Percentiles rank a stretch among this genome's conserved stretches.
Conservation (phyloP, 1,140 invertebrate genomes). For the Ips nitidus region DNA sequence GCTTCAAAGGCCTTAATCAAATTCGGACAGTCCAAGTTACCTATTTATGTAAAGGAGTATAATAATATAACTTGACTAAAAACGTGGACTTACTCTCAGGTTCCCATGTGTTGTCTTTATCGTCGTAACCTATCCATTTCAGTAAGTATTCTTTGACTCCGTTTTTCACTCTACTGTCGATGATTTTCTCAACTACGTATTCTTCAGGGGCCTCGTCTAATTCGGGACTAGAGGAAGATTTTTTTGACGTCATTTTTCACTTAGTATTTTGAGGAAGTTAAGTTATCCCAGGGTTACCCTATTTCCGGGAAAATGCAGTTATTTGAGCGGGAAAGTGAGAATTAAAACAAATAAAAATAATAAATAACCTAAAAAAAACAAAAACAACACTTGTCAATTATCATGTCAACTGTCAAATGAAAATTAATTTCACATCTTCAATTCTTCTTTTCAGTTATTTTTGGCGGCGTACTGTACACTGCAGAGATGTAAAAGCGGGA, state of each 20-base stretch:
- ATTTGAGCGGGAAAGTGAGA: too few relatives aligned
- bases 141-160: constrained; percentile 45
- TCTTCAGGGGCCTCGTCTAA: constrained; percentile 40
- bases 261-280: not conserved
- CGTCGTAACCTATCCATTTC: constrained; percentile 60
- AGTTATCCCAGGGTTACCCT: too few relatives aligned
- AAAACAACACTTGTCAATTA: too few relatives aligned
- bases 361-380: too few relatives aligned
- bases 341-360: too few relatives aligned
- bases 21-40: constrained; percentile 91
- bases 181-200: constrained; percentile 45
- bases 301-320: too few relatives aligned
- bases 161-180: constrained; percentile 41
- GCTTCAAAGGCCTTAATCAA: constrained; percentile 87
- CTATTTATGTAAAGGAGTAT: constrained; percentile 43
- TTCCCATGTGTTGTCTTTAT: constrained; percentile 84
- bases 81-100: constrained; percentile 59
- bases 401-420: too few relatives aligned
- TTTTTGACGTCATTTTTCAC: constrained; percentile 30
- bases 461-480: too few relatives aligned
- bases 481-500: too few relatives aligned
- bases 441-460: too few relatives aligned
- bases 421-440: too few relatives aligned
- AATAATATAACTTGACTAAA: not conserved
- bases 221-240: constrained; percentile 26